A percentile compares a stretch with the other conserved stretches of the same genome.
Evolutionary conservation across 2,797 vertebrate genomes (phyloP).

Genomic region (Tapera naevia): DNA sequence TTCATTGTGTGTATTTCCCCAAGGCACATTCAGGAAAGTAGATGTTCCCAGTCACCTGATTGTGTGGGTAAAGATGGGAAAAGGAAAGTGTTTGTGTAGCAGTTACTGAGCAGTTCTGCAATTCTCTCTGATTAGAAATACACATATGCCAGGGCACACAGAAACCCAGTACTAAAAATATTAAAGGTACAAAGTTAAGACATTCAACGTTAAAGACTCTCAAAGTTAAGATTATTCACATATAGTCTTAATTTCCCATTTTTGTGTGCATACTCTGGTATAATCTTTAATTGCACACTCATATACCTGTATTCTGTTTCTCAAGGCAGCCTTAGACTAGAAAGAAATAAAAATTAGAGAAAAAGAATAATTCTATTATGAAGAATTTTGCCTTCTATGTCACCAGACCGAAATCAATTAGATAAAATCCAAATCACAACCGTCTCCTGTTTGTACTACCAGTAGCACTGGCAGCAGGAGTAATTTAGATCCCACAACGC

Average conservation of each 20-base stretch:
- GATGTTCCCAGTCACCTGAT: neutral
- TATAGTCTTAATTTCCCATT: neutral
- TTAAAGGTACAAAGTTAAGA: neutral
- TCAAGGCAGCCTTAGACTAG: neutral
- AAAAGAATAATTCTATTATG: neutral
- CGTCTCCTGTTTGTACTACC: neutral
- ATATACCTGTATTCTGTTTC: neutral
- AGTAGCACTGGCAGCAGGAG: neutral
- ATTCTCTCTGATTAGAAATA: neutral
- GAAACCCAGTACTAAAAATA: neutral
- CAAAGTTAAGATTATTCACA: neutral
- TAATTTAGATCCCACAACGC: neutral
- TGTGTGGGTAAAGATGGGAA: neutral
- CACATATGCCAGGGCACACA: neutral
- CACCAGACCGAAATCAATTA: neutral
- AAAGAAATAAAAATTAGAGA: neutral
- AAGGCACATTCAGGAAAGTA: neutral
- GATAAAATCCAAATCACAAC: neutral
- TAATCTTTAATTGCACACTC: neutral
- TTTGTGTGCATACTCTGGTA: neutral
- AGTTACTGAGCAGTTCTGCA: neutral
- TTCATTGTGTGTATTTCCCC: slow-evolving; percentile 1
- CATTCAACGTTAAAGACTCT: neutral
- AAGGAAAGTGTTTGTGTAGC: neutral
- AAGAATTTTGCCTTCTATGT: neutral